These are phyloP conservation scores for Poicephalus meyeri DNA, from an alignment of 2,113 vertebrate species.

Conservation along the genomic window DNA sequence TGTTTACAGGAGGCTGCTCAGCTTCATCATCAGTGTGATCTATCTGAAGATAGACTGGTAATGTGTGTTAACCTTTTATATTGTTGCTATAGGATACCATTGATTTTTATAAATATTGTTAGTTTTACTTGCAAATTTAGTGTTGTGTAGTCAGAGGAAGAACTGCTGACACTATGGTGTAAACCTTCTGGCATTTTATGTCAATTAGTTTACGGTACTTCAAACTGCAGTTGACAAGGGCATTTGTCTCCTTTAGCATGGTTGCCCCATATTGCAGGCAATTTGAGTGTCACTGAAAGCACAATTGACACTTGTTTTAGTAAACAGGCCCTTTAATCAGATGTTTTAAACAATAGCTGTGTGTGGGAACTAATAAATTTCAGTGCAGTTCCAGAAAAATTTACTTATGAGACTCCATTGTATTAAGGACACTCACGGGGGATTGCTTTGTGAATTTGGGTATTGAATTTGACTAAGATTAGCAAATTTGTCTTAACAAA, in stretches of 20 bases:
- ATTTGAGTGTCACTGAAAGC: not conserved
- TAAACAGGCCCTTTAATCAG: not conserved
- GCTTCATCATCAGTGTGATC: not conserved
- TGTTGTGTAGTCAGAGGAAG: not conserved
- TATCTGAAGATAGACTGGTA: not conserved
- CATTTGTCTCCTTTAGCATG: not conserved
- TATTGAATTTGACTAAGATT: not conserved
- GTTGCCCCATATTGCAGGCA: not conserved
- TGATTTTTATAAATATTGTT: not conserved
- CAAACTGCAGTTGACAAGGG: not conserved
- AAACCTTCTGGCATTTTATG: conserved; percentile 14
- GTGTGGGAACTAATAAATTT: not conserved
- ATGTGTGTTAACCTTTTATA: not conserved
- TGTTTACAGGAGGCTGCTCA: not conserved
- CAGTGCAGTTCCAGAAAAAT: not conserved
- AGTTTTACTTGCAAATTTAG: not conserved
- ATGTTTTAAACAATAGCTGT: not conserved
- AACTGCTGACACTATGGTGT: not conserved
- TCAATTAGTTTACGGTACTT: conserved; percentile 5
- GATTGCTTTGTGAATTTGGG: not conserved
- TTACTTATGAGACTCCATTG: not conserved
- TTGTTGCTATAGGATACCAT: not conserved
- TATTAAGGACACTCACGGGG: not conserved
- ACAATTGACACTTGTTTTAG: not conserved
- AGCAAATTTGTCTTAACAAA: not conserved